Base-by-base conservation (phyloP, 1,140 invertebrate species). In the Parapsyche elsis region DNA sequence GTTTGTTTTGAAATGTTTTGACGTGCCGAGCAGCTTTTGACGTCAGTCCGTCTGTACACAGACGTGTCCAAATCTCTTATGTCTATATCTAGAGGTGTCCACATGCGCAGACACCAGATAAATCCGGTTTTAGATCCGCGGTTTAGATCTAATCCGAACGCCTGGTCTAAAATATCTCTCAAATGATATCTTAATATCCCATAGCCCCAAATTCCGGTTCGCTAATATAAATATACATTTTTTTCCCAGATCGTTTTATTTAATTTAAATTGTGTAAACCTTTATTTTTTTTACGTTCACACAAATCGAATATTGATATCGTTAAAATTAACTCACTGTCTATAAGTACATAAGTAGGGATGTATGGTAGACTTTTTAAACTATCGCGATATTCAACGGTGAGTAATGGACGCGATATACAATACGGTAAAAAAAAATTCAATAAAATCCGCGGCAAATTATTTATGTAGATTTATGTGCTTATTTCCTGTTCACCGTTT, bases 1-100 rank as follows among this genome's bases (percentile, higher is more conserved):
- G 21, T 59, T 59, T 16, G 53, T 21, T n/a, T 59, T 59, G 53
- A 59, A 59, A 59, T 59, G 21, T 59, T 21, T n/a, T 16, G 53
- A 59, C 21, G 7, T 38, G 57, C 16, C 64, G 38, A 46, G 71
- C 38, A 9, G 14, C 38, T 38, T n/a, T 23, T 26, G 4, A 12
- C 9, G 23, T 53, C 30, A 45, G 16, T n/a, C 38, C 23, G 57
- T 10, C 75, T 77, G 75, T 77, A 77, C 12, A 24, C 57, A 16
- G n/a, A 67, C 75, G 61, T 30, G 75, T 77, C 75, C 57, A 64
- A 77, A 64, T 77, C 75, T 16, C 75, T 77, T 64, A 77, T 77
- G 75, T 77, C 75, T 77, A 77, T 77, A 77, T 77, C 75, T 77
- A 77, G 75, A 77, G 75, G 75, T 77, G 75, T 77, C 75, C 75